Base-by-base conservation (phyloP, 2,888 invertebrate genomes). In the Heliconius aoede region DNA sequence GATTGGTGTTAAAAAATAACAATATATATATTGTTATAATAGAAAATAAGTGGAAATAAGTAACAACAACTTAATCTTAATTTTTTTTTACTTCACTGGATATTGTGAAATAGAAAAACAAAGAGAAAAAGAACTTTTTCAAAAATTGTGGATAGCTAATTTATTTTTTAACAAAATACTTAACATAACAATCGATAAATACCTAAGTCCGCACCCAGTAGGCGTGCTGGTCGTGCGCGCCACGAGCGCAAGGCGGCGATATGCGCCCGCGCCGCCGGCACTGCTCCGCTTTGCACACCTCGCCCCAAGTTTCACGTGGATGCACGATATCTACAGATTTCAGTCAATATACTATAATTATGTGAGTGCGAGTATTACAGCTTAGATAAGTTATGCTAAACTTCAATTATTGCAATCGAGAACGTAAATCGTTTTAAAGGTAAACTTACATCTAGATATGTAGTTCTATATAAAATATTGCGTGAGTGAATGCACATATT, bases 171-270 rank as follows among this genome's bases (percentile, higher is more conserved):
- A 24, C 5, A 36, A 40, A 26, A 40, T 36, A 40, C 15, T 51
- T n/a, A 72, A 36, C 36, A 18, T 60, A 30, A 62, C n/a, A n/a
- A 13, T 62, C 46, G 40, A 26, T n/a, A 30, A 75, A 28, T 24
- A 58, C 28, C 72, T 28, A 64, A 87, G 81, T 89, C 84, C 88
- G 86, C 83, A 86, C 86, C 90, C 78, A 76, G 80, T 76, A 87
- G 92, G 92, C 91, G 92, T 89, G 90, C 88, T 86, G 84, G 84
- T 88, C 88, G 89, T 89, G 90, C 84, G 78, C 84, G 89, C 89
- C 86, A 84, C 85, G 84, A 85, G 86, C 86, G 86, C 71, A 80
- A 84, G 82, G 86, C 84, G 83, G 85, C 84, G 86, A 78, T 80
- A 74, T 76, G 77, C 73, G 78, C 79, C 76, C 84, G 85, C 86